A percentile compares a stretch with the other conserved stretches of the same genome.
phyloP scores from a whole-genome alignment of 1,140 invertebrate genomes.

The Centruroides sculpturatus region DNA sequence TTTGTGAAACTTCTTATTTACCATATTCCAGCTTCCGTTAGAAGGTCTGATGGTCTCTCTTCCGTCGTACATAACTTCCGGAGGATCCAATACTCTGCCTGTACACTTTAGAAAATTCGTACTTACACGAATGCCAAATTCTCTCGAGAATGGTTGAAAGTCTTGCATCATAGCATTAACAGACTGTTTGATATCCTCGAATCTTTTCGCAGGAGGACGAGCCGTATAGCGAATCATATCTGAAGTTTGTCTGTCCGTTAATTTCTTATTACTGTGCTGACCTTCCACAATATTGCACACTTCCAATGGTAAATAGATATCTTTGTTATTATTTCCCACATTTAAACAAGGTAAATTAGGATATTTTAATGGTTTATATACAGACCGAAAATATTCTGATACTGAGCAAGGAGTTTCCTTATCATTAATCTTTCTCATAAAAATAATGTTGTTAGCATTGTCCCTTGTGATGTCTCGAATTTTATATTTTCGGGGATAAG shows the following conservation, averaged over 20 bases:
- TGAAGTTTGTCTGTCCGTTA: conserved; percentile 12
- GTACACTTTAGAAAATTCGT: conserved; percentile 9
- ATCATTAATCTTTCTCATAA: neutral
- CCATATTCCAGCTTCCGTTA: conserved; percentile 45
- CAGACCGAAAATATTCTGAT: neutral
- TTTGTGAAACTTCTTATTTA: conserved; percentile 40
- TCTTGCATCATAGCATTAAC: neutral
- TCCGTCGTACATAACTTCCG: conserved; percentile 7
- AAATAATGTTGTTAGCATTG: conserved; percentile 7
- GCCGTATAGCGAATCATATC: conserved; percentile 22
- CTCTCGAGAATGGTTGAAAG: conserved; percentile 15
- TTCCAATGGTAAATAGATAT: conserved; percentile 25
- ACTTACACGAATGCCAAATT: conserved; percentile 20
- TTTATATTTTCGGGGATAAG: conserved; percentile 10
- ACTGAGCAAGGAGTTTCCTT: neutral
- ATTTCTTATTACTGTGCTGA: conserved; percentile 18
- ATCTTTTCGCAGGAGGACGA: conserved; percentile 19
- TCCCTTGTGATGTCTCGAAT: conserved; percentile 10
- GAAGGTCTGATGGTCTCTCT: neutral
- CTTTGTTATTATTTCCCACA: conserved; percentile 17
- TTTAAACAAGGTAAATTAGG: conserved; percentile 25
- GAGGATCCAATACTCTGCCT: conserved; percentile 17
- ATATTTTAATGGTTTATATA: conserved; percentile 7
- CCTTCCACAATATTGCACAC: conserved; percentile 23
- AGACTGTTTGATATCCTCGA: conserved; percentile 10